phyloP scores from a whole-genome alignment of 2,888 invertebrate genomes.

The Nasonovia ribisnigri region DNA sequence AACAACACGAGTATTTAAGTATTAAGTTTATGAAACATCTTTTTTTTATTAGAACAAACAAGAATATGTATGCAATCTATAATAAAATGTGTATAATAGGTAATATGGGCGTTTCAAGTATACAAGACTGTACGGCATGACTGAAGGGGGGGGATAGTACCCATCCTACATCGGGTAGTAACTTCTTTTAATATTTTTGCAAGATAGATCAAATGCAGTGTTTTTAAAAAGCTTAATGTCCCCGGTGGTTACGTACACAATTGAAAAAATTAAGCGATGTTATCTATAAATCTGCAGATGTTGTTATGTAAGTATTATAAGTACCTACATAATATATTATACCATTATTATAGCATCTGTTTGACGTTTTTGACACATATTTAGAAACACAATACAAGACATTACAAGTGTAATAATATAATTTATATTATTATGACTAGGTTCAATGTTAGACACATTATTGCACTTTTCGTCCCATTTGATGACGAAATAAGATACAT shows the following conservation, averaged over 20 bases:
- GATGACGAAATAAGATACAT: not conserved
- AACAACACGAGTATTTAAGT: not conserved
- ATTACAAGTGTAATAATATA: not conserved
- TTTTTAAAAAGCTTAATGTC: too few species aligned
- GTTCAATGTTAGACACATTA: not conserved
- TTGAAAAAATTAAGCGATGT: not conserved
- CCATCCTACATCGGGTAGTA: too few species aligned
- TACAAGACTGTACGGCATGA: too few species aligned
- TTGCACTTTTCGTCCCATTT: not conserved
- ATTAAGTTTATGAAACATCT: not conserved
- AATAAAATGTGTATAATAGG: too few species aligned
- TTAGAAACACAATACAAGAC: not conserved
- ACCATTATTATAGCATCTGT: not conserved
- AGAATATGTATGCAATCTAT: too few species aligned
- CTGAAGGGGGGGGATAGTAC: too few species aligned
- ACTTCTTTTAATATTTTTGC: too few species aligned
- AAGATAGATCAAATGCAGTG: too few species aligned
- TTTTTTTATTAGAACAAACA: too few species aligned
- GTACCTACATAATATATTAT: not conserved
- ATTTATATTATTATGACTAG: not conserved
- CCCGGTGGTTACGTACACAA: too few species aligned
- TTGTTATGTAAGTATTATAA: not conserved
- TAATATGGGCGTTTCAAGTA: too few species aligned
- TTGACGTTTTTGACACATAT: not conserved
- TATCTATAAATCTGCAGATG: not conserved